Evolutionary conservation across 2,888 invertebrate genomes (phyloP), one percentile per base, ranked within the genome.

Genomic region (Nomada fucata): DNA sequence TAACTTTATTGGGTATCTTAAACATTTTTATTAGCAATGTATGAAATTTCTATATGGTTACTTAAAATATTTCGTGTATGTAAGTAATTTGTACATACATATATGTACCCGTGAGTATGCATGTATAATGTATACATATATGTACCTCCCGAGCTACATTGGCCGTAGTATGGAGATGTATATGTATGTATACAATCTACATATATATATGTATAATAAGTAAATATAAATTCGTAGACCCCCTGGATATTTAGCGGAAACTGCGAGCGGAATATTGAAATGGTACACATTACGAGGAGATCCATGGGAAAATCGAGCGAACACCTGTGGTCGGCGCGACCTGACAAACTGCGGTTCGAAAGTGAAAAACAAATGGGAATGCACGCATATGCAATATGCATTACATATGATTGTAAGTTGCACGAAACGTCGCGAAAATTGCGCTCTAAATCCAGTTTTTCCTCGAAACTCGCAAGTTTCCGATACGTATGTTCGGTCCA

Each of bases 21-120:
- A 90, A 90, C 88, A 90, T 87, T 91, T 88, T 91, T 89, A 88
- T 90, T 89, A 90, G 90, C 90, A 89, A 91, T 90, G 90, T 92
- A 92, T 84, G 92, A 91, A 91, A 92, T 89, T 89, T 89, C 81
- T 83, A 87, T 88, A 89, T 77, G 88, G 75, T 90, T 89, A 88
- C 90, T 90, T 91, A 90, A 91, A 91, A 89, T 91, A 91, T 90
- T 87, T 86, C 84, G 86, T 76, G 82, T 86, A 84, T 79, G 86
- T 84, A 80, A 79, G 84, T 85, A 79, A 82, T 85, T 85, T 47
- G 79, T 86, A 82, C 86, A 74, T 78, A 82, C 79, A 74, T 77
- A 74, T 77, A 81, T 82, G 85, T 76, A 86, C 86, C 76, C 84
- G 82, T 84, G 76, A 79, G 76, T 86, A 81, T 80, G 82, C 72